Evolutionary conservation across 2,888 invertebrate species (phyloP), one percentile per base, ranked within the genome.

Genomic region (Biston stratarius): DNA sequence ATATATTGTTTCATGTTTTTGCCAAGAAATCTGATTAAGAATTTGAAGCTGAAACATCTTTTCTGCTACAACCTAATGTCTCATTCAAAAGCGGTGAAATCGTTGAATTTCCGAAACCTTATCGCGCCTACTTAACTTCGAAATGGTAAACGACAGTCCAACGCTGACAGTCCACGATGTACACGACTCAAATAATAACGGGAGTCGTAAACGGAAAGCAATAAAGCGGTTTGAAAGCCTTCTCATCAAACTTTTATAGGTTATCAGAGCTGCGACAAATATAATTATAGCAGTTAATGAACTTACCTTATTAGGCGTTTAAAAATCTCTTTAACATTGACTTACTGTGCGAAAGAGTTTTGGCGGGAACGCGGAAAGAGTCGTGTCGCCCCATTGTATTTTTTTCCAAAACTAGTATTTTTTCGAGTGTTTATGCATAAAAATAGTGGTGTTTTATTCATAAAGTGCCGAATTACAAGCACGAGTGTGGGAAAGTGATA

Each of bases 171-270:
- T 66, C 61, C 57, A 66, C 51, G 33, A 58, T 40, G 53, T 57
- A 36, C 53, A 56, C 57, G 61, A 51, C 56, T 56, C 57, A 51
- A 61, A 65, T 66, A 65, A 56, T 61, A 61, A 61, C 42, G 11
- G 45, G 11, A 42, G 15, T 45, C 52, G 57, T 66, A 61, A 66
- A 66, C 66, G 47, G 7, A 48, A 59, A 66, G 40, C 66, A 52
- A 66, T 66, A 66, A 66, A 66, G 45, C 42, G 38, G 56, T 66
- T 55, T 57, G 34, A 66, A 58, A 60, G 66, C 61, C 56, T 40
- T 33, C 66, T 52, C 66, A 58, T 66, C 61, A 66, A 66, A 66
- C 57, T 66, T 66, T 66, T 66, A 66, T 48, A 61, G 52, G 61
- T 52, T 61, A 61, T 44, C 45, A 48, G 51, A 10, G 34, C 2